Evolutionary conservation across 2,888 invertebrate genomes (phyloP).

Genomic region (Dryocosmus kuriphilus): DNA sequence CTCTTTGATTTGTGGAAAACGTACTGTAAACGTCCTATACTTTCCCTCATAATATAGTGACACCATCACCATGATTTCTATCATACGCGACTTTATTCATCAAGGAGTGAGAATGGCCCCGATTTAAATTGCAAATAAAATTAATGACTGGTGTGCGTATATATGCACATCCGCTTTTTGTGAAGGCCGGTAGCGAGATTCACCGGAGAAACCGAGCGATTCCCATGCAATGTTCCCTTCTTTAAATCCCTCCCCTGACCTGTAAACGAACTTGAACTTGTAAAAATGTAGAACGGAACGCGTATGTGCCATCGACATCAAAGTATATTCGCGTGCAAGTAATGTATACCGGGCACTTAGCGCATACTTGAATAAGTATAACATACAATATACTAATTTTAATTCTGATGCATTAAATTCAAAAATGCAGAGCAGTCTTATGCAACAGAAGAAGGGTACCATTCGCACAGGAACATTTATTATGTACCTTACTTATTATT

Average conservation of each 20-base stretch:
- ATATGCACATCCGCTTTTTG: constrained; percentile 22
- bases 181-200: constrained; percentile 9
- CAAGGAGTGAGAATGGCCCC: constrained; percentile 13
- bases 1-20: background rate
- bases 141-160: constrained; percentile 18
- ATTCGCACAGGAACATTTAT: too few relatives aligned
- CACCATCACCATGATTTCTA: background rate
- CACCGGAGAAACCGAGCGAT: constrained; percentile 22
- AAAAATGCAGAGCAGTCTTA: background rate
- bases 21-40: too few relatives aligned
- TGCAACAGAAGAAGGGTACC: too few relatives aligned
- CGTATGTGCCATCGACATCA: constrained; percentile 24
- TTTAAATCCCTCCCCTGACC: constrained; percentile 22
- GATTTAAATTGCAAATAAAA: constrained; percentile 39
- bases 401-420: background rate
- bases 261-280: constrained; percentile 32
- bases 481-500: too few relatives aligned
- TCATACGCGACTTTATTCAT: background rate
- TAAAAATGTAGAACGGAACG: constrained; percentile 37
- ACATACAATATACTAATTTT: background rate
- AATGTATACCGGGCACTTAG: too few relatives aligned
- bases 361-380: background rate
- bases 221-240: constrained; percentile 36
- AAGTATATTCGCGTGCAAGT: constrained; percentile 18
- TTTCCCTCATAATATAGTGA: background rate